A percentile compares a stretch with the other conserved stretches of the same genome.
These are phyloP conservation scores for Lasioglossum baleicum DNA, from an alignment of 1,140 invertebrate genomes.

Conservation along the genomic window DNA sequence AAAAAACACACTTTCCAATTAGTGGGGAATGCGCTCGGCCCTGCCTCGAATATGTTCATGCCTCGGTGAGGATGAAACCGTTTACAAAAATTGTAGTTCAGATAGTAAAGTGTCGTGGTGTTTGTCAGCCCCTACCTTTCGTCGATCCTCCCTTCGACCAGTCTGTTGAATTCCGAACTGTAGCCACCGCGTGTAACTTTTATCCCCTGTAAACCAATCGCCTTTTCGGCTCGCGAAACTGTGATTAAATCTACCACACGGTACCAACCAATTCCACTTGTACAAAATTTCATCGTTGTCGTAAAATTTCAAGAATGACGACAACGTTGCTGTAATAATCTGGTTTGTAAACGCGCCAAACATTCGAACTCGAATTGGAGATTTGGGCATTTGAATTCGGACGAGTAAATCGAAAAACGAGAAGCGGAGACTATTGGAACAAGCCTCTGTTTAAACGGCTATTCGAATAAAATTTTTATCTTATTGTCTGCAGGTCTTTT, in stretches of 20 bases:
- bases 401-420: too few species aligned
- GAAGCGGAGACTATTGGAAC: too few species aligned
- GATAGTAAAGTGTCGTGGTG: background rate
- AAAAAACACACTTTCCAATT: background rate
- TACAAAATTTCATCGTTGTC: too few species aligned
- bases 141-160: background rate
- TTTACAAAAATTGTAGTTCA: background rate
- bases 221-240: conserved; percentile 4
- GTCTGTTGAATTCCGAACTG: background rate
- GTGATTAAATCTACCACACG: conserved; percentile 10
- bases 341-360: too few species aligned
- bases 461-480: too few species aligned
- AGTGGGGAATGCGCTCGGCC: background rate
- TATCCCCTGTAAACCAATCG: background rate
- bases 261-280: conserved; percentile 5
- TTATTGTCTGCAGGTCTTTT: too few species aligned
- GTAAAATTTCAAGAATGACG: too few species aligned
- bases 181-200: background rate
- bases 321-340: too few species aligned
- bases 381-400: too few species aligned
- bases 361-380: too few species aligned
- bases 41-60: background rate
- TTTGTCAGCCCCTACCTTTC: background rate
- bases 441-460: too few species aligned
- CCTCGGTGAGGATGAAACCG: background rate